Evolutionary conservation across 2,888 invertebrate species (phyloP), one percentile per base, ranked within the genome.

Genomic region (Gnatocerus cornutus): DNA sequence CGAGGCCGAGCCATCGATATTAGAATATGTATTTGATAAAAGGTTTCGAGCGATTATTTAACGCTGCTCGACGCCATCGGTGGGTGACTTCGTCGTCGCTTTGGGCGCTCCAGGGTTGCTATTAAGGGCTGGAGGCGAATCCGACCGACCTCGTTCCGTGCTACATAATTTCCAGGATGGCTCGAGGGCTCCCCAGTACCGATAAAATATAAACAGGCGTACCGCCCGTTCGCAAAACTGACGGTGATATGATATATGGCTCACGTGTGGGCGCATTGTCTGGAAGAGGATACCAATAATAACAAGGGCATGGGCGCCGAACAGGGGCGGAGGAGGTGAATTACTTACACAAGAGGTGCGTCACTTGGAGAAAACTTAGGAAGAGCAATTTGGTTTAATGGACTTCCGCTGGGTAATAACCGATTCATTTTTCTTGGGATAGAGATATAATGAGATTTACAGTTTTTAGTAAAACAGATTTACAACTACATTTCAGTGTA

Each of bases 131-230:
- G 63, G 59, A 33, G 77, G 80, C 74, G 66, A 75, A 80, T 78
- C 78, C 79, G 78, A 74, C 77, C 79, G 78, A 80, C 79, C 79
- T 80, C 79, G 77, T 77, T 80, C 71, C 77, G 76, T 73, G 77
- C 78, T 77, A 77, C 79, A 80, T 80, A 80, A 81, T 81, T 81
- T 81, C 77, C 77, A 80, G 77, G 75, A 76, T 73, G 67, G 77
- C 80, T 76, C 48, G 29, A 61, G 76, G 78, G 75, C 67, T 50
- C 73, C 76, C 75, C 76, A 74, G 74, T 78, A 70, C 78, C 78
- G 80, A 79, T 79, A 79, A 79, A 79, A 78, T 76, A 79, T 78
- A 80, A 80, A 79, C 79, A 79, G 74, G 75, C 74, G 75, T 74
- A 73, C 74, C 74, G 73, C 70, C 71, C 73, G 69, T 75, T 75